These are phyloP conservation scores for Hypena proboscidalis DNA, from an alignment of 2,888 invertebrate species.

Conservation along the genomic window DNA sequence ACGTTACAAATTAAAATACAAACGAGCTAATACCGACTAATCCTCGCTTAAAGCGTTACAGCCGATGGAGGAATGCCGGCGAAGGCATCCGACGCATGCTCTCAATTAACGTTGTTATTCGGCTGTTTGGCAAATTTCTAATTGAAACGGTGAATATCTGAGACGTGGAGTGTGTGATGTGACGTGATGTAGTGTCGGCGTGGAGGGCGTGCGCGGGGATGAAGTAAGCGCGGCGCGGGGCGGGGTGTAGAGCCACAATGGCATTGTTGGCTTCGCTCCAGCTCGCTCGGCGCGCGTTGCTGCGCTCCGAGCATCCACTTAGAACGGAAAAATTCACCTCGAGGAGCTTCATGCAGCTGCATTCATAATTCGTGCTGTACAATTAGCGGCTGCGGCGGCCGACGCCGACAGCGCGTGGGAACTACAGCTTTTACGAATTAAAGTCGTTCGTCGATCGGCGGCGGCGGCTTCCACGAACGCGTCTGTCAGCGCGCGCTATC, in stretches of 20 bases:
- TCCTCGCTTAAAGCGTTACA: constrained; percentile 41
- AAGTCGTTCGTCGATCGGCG: constrained; percentile 5
- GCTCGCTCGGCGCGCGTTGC: constrained; percentile 27
- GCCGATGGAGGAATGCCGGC: constrained; percentile 46
- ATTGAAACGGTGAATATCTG: constrained; percentile 63
- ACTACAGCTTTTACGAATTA: constrained; percentile 10
- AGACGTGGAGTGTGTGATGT: constrained; percentile 49
- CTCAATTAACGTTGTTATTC: constrained; percentile 66
- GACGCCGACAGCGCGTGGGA: constrained; percentile 20
- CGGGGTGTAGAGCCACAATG: constrained; percentile 35
- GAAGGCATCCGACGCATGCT: constrained; percentile 56
- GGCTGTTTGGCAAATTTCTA: constrained; percentile 64
- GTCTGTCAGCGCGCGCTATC: constrained; percentile 11
- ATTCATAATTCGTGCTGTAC: constrained; percentile 10
- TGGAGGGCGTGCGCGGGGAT: constrained; percentile 1
- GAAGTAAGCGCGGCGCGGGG: constrained; percentile 19
- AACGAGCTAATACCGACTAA: constrained; percentile 49
- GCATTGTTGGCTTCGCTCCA: constrained; percentile 54
- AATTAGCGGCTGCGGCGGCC: background rate
- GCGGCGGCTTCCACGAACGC: constrained; percentile 24
- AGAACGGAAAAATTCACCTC: constrained; percentile 27
- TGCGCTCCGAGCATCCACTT: constrained; percentile 25
- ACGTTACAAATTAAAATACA: constrained; percentile 54
- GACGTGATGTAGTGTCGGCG: constrained; percentile 39
- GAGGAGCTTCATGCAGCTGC: constrained; percentile 13